Evolutionary conservation across 2,113 vertebrate genomes (phyloP), one percentile per base, ranked within the genome.

Genomic region (Dipodomys spectabilis): DNA sequence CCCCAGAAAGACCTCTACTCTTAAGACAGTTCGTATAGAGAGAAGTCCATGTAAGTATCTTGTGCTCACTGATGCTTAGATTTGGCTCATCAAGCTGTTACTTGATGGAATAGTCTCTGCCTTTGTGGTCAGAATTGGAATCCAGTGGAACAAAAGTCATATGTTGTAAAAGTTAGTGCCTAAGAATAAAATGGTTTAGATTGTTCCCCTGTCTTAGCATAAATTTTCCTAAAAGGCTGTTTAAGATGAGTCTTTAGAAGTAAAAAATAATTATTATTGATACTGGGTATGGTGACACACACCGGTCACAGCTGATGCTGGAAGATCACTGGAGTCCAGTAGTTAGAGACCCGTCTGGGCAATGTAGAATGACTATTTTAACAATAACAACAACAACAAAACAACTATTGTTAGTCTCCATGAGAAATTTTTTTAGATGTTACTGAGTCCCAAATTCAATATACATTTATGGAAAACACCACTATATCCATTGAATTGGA

Each of bases 31-130:
- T 82, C 96, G 98, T 90, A 85, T 99, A 64, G 98, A 99, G 0
- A 98, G 98, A 90, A 99, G 99, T 96, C 98, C 88, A 27, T 96
- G 99, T 99, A 95, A 98, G 99, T 98, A 60, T 8, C 5, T 75
- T 28, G 30, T 4, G 10, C 5, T 68, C 65, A 12, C 44, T 44
- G 32, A 62, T 77, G 18, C 39, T n/a, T 9, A 69, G 7, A 75
- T 88, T n/a, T 86, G 15, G 30, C 32, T 45, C 53, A 6, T 67
- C 74, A 78, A 68, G 19, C 2, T 3, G 16, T 84, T 72, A 30
- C 39, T 19, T 79, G 84, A 23, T 65, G 53, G 30, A 16, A n/a
- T 16, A 16, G 1, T 32, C 2, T 80, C 71, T 88, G 73, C 44
- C 45, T 89, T 79, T 20, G 0, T 39, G 32, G 49, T 49, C 44